Conservation (phyloP, 2,888 invertebrate species). For the Napeogenes inachia region DNA sequence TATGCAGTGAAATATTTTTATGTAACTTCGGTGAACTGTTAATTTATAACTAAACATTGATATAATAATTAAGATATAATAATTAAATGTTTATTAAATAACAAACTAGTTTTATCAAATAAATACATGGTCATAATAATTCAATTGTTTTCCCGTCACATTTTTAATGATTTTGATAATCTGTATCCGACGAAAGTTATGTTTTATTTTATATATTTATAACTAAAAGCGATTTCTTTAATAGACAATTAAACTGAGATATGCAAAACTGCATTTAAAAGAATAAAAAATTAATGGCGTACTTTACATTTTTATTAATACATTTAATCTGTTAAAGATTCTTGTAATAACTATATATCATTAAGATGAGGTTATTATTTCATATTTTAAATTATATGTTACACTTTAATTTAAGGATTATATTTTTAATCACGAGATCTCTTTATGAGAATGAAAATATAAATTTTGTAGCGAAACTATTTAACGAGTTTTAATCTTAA, state of each 20-base stretch:
- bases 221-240: no score
- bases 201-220: background rate
- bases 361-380: background rate
- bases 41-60: no score
- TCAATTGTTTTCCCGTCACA: constrained; percentile 1
- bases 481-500: background rate
- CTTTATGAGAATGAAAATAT: background rate
- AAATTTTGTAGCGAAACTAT: background rate
- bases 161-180: constrained; percentile 21
- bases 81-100: no score
- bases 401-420: constrained; percentile 45
- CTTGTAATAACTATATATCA: background rate
- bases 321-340: background rate
- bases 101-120: background rate
- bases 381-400: constrained; percentile 40
- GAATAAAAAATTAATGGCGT: no score
- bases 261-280: no score
- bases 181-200: constrained; percentile 6
- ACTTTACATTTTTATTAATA: no score
- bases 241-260: no score
- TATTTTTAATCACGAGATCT: constrained; percentile 1
- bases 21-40: no score
- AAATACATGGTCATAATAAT: background rate
- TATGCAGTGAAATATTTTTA: no score
- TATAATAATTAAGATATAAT: no score